Evolutionary conservation across 1,140 invertebrate species (phyloP).

Genomic region (Aphidius gifuensis): DNA sequence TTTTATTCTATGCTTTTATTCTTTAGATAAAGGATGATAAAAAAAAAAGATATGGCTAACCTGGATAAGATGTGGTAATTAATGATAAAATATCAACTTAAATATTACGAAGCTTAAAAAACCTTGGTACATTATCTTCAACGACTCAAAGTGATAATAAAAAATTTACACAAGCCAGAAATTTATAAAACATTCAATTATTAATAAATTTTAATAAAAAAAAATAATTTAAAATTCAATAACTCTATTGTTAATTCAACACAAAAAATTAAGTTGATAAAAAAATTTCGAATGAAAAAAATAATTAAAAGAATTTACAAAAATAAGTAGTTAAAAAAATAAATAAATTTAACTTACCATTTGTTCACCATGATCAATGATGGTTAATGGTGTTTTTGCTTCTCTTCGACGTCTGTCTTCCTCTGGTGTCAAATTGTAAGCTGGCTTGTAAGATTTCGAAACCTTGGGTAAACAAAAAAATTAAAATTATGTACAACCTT

Average conservation of each 20-base stretch:
- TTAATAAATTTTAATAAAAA: too few relatives aligned
- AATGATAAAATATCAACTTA: too few relatives aligned
- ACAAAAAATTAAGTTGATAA: too few relatives aligned
- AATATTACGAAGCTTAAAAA: too few relatives aligned
- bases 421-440: neutral
- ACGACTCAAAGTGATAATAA: too few relatives aligned
- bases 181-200: too few relatives aligned
- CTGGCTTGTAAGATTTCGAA: neutral
- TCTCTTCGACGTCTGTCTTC: neutral
- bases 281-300: too few relatives aligned
- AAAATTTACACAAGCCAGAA: too few relatives aligned
- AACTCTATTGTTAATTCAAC: too few relatives aligned
- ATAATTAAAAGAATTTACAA: neutral
- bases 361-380: neutral
- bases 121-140: too few relatives aligned
- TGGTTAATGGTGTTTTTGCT: neutral
- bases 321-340: neutral
- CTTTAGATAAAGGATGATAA: neutral
- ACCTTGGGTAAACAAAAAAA: neutral
- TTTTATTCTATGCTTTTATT: neutral
- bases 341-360: neutral
- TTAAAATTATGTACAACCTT: neutral
- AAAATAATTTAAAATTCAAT: too few relatives aligned
- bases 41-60: neutral
- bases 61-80: too few relatives aligned